Evolutionary conservation across 2,888 invertebrate genomes (phyloP), one percentile per base, ranked within the genome.

Genomic region (Diadegma fenestrale): DNA sequence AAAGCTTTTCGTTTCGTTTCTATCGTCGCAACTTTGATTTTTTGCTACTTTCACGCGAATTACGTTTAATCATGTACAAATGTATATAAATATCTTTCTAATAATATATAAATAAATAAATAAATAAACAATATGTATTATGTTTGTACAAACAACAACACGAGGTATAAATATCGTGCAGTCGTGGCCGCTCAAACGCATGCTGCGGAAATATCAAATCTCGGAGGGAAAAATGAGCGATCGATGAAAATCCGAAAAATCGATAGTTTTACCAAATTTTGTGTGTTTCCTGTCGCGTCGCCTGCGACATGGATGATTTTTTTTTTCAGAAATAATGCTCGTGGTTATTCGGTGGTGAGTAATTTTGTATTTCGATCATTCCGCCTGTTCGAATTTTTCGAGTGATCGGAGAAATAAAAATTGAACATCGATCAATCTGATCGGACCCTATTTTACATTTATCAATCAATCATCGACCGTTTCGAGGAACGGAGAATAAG

Each of bases 51-150:
- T 84, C 71, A 78, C 64, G 45, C 66, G 73, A 72, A 88, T 76
- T 89, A 76, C 86, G 89, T 87, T 89, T 83, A 88, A 90, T 91
- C 88, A 86, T 93, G 93, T 93, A 93, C 89, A 93, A 92, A 92
- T 93, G 93, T 93, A 92, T 90, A 93, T 93, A 93, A 87, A 86
- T 79, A 78, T 88, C 87, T 63, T 63, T 75, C 30, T 41, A 26
- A 12, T 22, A 22, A 75, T 61, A 26, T 26, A 75, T 75, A 61
- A 19, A 66, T 79, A 85, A 41, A 58, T 88, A 88, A 90, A 90
- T 88, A 90, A 89, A 89, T 89, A 88, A 89, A 89, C n/a, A 88
- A 88, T 90, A 90, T 90, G 90, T 91, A 89, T 37, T 37, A 37
- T 37, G 7, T 37, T 37, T 89, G 76, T 86, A 87, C 76, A 81